A percentile compares a stretch with the other conserved stretches of the same genome.
Evolutionary conservation across 2,888 invertebrate genomes (phyloP).

Genomic region (Candidula unifasciata): DNA sequence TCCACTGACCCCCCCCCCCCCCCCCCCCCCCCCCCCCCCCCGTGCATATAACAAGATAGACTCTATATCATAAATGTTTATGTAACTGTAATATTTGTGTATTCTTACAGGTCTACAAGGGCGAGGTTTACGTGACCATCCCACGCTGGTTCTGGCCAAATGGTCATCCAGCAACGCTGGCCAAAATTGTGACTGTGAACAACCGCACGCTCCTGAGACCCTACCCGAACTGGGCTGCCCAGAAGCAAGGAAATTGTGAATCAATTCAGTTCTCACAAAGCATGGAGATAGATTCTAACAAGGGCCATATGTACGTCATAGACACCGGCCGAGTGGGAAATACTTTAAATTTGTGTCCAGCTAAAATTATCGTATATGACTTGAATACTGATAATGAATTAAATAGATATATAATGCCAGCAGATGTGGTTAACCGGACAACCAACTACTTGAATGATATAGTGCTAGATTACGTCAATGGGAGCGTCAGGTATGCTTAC

Average conservation of each 20-base stretch:
- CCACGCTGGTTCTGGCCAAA: slow-evolving; percentile 59
- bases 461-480: slow-evolving; percentile 66
- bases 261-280: slow-evolving; percentile 68
- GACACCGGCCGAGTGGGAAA: slow-evolving; percentile 61
- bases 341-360: slow-evolving; percentile 59
- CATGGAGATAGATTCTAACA: slow-evolving; percentile 69
- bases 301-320: slow-evolving; percentile 67
- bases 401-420: slow-evolving; percentile 61
- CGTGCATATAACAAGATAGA: no score
- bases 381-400: slow-evolving; percentile 57
- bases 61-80: no score
- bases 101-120: slow-evolving; percentile 56
- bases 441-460: slow-evolving; percentile 67
- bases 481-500: slow-evolving; percentile 62
- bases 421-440: slow-evolving; percentile 58
- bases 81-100: background rate
- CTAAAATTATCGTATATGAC: slow-evolving; percentile 68
- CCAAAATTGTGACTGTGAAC: slow-evolving; percentile 52
- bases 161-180: slow-evolving; percentile 53
- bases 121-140: slow-evolving; percentile 64
- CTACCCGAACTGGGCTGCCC: slow-evolving; percentile 65
- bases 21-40: no score
- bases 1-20: no score
- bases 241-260: slow-evolving; percentile 64
- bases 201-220: slow-evolving; percentile 58